These are phyloP conservation scores for Poliocrania exsul DNA, from an alignment of 2,797 vertebrate species.

Conservation along the genomic window DNA sequence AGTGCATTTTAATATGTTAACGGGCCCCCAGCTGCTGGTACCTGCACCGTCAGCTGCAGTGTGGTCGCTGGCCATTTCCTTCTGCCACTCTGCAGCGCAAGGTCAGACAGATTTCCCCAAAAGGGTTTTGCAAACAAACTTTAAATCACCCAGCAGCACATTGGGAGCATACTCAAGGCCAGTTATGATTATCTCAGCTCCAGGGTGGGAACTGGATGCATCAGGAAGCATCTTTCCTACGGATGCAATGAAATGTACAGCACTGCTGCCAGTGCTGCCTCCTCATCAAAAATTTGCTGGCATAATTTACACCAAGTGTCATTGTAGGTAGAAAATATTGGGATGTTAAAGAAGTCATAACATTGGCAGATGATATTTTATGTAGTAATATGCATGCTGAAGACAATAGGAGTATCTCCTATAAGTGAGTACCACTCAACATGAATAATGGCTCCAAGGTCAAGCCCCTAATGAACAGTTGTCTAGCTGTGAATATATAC, in stretches of 20 bases:
- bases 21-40: background rate
- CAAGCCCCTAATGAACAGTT: slow-evolving; percentile 56
- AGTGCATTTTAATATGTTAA: slow-evolving; percentile 56
- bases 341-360: slow-evolving; percentile 49
- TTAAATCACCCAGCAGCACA: slow-evolving; percentile 11
- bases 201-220: background rate
- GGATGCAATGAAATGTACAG: background rate
- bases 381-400: background rate
- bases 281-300: background rate
- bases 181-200: background rate
- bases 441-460: slow-evolving; percentile 55
- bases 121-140: slow-evolving; percentile 8
- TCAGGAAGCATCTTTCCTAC: background rate
- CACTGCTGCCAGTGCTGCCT: background rate
- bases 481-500: slow-evolving; percentile 44
- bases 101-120: background rate
- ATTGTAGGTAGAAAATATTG: slow-evolving; percentile 37
- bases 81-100: background rate
- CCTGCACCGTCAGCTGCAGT: background rate
- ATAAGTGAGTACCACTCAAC: slow-evolving; percentile 23
- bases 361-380: slow-evolving; percentile 51
- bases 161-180: background rate
- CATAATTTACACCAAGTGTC: slow-evolving; percentile 43
- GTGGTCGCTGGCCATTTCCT: background rate
- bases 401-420: slow-evolving; percentile 36